Base-by-base conservation (phyloP, 2,113 vertebrate species). In the Ammospiza caudacuta region DNA sequence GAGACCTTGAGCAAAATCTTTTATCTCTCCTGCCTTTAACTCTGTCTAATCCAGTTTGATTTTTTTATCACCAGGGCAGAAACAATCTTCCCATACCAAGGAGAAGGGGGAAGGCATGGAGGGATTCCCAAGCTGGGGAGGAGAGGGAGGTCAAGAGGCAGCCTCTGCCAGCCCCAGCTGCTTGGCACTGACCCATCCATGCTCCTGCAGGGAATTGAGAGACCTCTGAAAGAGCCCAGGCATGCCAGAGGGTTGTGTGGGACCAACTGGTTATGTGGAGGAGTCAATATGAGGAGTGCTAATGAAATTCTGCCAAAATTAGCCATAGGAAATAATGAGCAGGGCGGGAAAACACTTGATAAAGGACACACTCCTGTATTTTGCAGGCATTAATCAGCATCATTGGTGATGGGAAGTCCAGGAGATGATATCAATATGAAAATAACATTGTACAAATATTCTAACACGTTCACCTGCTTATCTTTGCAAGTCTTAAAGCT, bases 101-200 rank as follows among this genome's bases (percentile, higher is more conserved):
- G 33, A 62, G 24, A 7, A 74, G 7, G 46, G 67, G 46, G 28
- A 52, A 67, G 55, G 64, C 49, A 10, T 20, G 9, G 9, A 5
- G 29, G 57, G 39, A 31, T 70, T 76, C 47, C 83, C 44, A 31
- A 31, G 33, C 6, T 14, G 33, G 15, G 15, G 39, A 88, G 55
- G 43, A 70, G 54, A 64, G 58, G 75, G 46, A 78, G 73, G 78
- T 74, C n/a, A 31, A 51, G 88, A 78, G 57, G 73, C 43, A 46
- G 67, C n/a, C 86, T 69, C 79, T 90, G 90, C 67, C 95, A 93
- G 85, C 92, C 82, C 83, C 95, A 94, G 94, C 63, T 90, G 94
- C 67, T 92, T 88, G 95, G 88, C 92, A 90, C 25, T 7, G 5
- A 44, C n/a, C 6, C 41, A 22, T 13, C 83, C 5, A 10, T 57